Conservation (phyloP, 1,140 invertebrate genomes). For the Alviniconcha marisindica region DNA sequence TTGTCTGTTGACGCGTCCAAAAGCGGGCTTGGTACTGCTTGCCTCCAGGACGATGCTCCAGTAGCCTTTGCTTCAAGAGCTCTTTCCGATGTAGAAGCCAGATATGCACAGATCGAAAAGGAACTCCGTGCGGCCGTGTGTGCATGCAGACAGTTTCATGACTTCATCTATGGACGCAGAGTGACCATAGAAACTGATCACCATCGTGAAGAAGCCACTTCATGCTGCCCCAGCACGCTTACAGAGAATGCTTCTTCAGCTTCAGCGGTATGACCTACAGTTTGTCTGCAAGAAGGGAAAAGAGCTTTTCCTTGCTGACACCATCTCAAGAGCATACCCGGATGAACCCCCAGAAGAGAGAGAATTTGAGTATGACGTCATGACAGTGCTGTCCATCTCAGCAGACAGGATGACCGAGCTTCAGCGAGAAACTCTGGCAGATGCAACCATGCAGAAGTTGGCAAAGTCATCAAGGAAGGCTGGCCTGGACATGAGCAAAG, state of each 20-base stretch:
- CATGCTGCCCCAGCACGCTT: constrained; percentile 40
- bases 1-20: constrained; percentile 70
- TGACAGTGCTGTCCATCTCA: not conserved
- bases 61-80: constrained; percentile 75
- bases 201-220: not conserved
- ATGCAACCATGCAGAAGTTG: not conserved
- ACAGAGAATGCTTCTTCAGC: constrained; percentile 45
- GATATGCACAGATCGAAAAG: constrained; percentile 75
- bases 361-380: not conserved
- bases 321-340: constrained; percentile 28
- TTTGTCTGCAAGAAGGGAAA: constrained; percentile 49
- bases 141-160: constrained; percentile 77
- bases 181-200: constrained; percentile 30
- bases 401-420: not conserved
- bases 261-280: constrained; percentile 55
- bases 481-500: not conserved
- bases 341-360: not conserved
- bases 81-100: constrained; percentile 68
- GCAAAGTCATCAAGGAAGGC: not conserved
- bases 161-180: constrained; percentile 52
- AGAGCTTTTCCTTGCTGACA: not conserved
- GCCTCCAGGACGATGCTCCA: constrained; percentile 72
- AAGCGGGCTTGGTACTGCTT: constrained; percentile 72
- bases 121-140: constrained; percentile 78
- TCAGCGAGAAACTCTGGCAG: not conserved